phyloP scores from a whole-genome alignment of 2,797 vertebrate genomes.

The Graptemys geographica region DNA sequence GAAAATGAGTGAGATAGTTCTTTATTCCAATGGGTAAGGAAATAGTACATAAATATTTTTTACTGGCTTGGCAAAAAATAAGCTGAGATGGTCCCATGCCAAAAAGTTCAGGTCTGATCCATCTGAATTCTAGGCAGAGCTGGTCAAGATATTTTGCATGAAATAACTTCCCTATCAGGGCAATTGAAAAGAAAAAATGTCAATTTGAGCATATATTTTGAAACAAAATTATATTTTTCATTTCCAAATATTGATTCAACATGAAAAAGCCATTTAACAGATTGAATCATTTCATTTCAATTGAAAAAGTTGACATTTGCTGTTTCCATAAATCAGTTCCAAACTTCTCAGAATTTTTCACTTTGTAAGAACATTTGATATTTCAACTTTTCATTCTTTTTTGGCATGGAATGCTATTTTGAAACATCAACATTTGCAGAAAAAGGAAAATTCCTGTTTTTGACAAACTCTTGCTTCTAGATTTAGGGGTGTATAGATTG shows the following conservation, averaged over 20 bases:
- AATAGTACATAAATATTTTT: background rate
- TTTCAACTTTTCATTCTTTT: background rate
- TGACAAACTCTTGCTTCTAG: background rate
- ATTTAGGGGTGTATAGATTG: background rate
- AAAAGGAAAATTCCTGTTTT: background rate
- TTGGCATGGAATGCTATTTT: accelerated
- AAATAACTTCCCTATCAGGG: background rate
- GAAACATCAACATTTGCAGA: background rate
- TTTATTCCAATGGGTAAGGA: background rate
- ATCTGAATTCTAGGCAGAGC: background rate
- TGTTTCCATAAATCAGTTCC: background rate
- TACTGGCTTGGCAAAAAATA: background rate
- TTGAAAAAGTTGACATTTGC: background rate
- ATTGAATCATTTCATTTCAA: background rate
- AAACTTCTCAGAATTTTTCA: background rate
- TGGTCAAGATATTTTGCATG: background rate
- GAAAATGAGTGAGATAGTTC: background rate
- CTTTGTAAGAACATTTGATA: background rate
- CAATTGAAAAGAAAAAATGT: background rate
- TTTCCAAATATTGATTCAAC: background rate
- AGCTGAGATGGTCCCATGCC: accelerated
- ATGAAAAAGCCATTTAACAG: background rate
- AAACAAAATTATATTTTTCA: background rate
- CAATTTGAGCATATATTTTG: background rate
- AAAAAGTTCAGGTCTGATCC: background rate